phyloP scores from a whole-genome alignment of 2,888 invertebrate genomes.

The Salticus scenicus region DNA sequence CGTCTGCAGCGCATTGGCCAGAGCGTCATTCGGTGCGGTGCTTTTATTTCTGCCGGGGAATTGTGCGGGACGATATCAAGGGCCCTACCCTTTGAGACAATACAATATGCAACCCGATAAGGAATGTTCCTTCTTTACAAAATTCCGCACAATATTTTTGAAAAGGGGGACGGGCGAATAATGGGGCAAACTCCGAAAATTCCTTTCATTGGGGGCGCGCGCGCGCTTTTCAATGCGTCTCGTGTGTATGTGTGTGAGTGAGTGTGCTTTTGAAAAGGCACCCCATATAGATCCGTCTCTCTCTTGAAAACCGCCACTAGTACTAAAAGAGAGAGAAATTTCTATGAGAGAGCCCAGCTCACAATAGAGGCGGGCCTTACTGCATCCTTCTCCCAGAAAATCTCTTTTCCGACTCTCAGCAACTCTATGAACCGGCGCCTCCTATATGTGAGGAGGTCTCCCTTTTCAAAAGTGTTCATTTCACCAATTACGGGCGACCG shows the following conservation, averaged over 20 bases:
- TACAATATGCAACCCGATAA: conserved; percentile 70
- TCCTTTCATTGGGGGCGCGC: conserved; percentile 55
- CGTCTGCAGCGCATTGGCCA: conserved; percentile 20
- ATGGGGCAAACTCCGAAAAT: conserved; percentile 49
- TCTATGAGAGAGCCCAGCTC: conserved; percentile 32
- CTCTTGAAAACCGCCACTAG: conserved; percentile 46
- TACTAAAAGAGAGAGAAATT: conserved; percentile 14
- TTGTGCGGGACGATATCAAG: conserved; percentile 41
- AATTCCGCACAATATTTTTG: conserved; percentile 63
- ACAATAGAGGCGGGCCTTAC: conserved; percentile 53
- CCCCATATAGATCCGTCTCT: conserved; percentile 47
- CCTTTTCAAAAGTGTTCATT: conserved; percentile 67
- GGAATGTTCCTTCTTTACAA: conserved; percentile 58
- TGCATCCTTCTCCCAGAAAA: conserved; percentile 23
- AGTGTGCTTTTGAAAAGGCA: conserved; percentile 58
- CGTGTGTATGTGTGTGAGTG: conserved; percentile 39
- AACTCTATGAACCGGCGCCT: conserved; percentile 21
- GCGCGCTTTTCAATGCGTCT: conserved; percentile 45
- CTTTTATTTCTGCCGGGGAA: conserved; percentile 58
- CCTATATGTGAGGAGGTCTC: conserved; percentile 24
- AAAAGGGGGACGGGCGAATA: conserved; percentile 52
- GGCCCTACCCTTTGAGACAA: conserved; percentile 65
- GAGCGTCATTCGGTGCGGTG: conserved; percentile 22
- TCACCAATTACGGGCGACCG: conserved; percentile 65
- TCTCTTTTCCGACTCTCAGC: conserved; percentile 27